phyloP scores from a whole-genome alignment of 2,888 invertebrate species.

The Xanthostigma xanthostigma region DNA sequence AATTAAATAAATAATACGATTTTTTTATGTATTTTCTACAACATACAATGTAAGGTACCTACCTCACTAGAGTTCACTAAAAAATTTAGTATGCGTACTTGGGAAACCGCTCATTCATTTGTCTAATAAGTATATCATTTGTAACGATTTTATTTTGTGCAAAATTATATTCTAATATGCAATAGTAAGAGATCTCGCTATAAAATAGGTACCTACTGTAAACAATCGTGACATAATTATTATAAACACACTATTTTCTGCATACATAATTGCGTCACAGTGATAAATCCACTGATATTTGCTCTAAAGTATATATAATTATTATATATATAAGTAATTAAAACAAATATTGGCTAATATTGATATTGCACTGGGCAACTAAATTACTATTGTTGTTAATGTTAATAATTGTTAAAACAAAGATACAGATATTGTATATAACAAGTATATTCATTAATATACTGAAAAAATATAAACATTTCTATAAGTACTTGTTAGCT shows the following conservation, averaged over 20 bases:
- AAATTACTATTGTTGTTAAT: conserved; percentile 46
- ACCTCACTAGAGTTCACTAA: no score
- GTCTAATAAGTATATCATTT: no score
- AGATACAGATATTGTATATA: conserved; percentile 63
- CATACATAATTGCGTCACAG: conserved; percentile 14
- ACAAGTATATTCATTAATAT: conserved; percentile 12
- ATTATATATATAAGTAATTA: conserved; percentile 6
- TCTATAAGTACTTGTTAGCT: background rate
- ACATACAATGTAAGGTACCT: no score
- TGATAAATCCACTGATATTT: conserved; percentile 17
- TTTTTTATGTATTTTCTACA: no score
- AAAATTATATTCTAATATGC: background rate
- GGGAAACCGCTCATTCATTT: no score
- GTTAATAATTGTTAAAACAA: conserved; percentile 58
- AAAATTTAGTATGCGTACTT: no score
- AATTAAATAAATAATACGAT: no score
- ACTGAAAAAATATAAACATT: conserved; percentile 9
- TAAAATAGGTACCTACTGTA: background rate
- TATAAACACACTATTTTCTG: background rate
- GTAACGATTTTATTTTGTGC: background rate
- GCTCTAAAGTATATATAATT: conserved; percentile 15
- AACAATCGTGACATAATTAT: background rate
- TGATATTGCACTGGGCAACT: conserved; percentile 15
- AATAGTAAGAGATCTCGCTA: background rate
- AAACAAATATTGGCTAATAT: conserved; percentile 3